These are phyloP conservation scores for Gasteruption jaculator DNA, from an alignment of 2,888 invertebrate genomes.

Conservation along the genomic window DNA sequence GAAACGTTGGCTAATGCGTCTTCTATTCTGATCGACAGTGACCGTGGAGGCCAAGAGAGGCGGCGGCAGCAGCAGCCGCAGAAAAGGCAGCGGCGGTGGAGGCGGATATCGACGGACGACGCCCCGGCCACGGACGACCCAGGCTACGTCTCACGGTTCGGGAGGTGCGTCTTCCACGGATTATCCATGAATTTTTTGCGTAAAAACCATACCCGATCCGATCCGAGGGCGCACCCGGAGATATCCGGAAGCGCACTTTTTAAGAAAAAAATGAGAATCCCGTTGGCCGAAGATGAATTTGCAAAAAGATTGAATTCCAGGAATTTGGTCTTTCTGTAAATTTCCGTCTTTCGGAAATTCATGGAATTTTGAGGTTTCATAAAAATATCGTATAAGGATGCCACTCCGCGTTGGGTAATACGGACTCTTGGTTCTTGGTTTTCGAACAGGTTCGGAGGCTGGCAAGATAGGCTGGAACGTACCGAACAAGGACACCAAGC, in stretches of 20 bases:
- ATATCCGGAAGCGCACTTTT: too few species aligned
- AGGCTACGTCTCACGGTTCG: slow-evolving; percentile 11
- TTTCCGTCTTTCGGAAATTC: too few species aligned
- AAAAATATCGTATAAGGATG: too few species aligned
- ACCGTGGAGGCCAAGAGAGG: slow-evolving; percentile 30
- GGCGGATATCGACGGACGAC: slow-evolving; percentile 26
- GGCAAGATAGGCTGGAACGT: slow-evolving; percentile 43
- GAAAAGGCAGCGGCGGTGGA: slow-evolving; percentile 27
- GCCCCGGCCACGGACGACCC: slow-evolving; percentile 21
- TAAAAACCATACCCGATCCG: too few species aligned
- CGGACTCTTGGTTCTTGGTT: neutral
- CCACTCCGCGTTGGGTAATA: neutral
- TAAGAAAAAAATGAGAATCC: too few species aligned
- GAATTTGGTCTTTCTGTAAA: too few species aligned
- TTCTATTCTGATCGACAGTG: slow-evolving; percentile 16
- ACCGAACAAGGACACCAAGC: slow-evolving; percentile 30
- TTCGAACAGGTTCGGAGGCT: slow-evolving; percentile 29
- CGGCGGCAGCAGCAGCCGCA: slow-evolving; percentile 26
- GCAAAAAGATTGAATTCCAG: too few species aligned
- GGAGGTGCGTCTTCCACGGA: slow-evolving; percentile 21
- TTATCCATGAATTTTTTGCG: too few species aligned
- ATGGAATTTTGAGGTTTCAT: too few species aligned
- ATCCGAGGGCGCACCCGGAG: too few species aligned
- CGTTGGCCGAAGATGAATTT: too few species aligned
- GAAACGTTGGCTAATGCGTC: neutral